Base-by-base conservation (phyloP, 2,113 vertebrate species). In the Alligator sinensis region DNA sequence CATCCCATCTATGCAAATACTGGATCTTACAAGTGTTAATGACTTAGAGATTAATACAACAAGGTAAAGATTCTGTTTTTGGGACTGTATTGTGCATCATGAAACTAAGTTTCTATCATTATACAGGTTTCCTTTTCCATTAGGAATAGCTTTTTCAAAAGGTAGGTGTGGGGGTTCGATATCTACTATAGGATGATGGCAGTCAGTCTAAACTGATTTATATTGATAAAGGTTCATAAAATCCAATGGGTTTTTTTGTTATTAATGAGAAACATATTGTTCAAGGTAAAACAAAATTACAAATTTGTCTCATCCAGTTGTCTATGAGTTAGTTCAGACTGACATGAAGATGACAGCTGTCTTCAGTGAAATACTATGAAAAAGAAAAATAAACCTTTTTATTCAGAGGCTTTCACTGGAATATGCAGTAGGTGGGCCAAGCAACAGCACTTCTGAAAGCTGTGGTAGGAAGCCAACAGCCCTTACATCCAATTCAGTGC, bases 191-290 rank as follows among this genome's bases (percentile, higher is more conserved):
- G 60, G 90, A 86, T 34, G 30, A 54, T 9, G 88, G 18, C 28
- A 72, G 55, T n/a, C 90, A 70, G 88, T 89, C 21, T 64, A 17
- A 80, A n/a, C 24, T 80, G 25, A 83, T 82, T 87, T 92, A 81
- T 70, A 93, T 4, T 18, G 79, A 14, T 18, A n/a, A 62, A 81
- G 30, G 30, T 63, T 63, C 47, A 81, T 85, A 82, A 82, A 81
- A 60, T 3, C 3, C 34, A 79, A 75, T 27, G 10, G 28, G 4
- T 3, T 58, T 90, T 74, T 88, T 38, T 89, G 63, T 89, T 72
- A 68, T 92, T 92, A 80, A 82, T 27, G 90, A 75, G 34, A 82
- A 92, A 77, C 13, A 38, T 74, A 68, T 25, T 79, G n/a, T 75
- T 93, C 28, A 64, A 9, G 4, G 24, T 77, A 84, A 87, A 94